Evolutionary conservation across 2,797 vertebrate genomes (phyloP).

Genomic region (Siniperca undulata): DNA sequence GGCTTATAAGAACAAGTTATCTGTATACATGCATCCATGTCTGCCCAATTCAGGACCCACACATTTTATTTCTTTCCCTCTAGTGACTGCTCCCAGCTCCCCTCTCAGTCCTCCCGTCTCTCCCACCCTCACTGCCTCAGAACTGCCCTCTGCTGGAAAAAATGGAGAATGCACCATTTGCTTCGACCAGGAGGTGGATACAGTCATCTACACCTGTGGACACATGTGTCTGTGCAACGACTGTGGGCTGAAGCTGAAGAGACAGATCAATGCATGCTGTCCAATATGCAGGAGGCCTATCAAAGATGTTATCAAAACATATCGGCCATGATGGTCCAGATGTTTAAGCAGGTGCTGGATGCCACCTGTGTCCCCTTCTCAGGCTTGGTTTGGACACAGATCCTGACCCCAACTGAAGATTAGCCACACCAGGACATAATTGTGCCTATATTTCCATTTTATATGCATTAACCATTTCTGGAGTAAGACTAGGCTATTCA

Average conservation of each 20-base stretch:
- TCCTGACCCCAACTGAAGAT: slow-evolving; percentile 49
- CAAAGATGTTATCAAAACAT: slow-evolving; percentile 99
- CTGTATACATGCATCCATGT: background rate
- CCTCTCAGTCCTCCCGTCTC: slow-evolving; percentile 94
- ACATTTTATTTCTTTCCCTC: slow-evolving; percentile 26
- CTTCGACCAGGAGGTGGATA: slow-evolving; percentile 98
- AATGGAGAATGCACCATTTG: slow-evolving; percentile 96
- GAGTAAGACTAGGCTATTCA: slow-evolving; percentile 34
- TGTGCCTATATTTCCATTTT: slow-evolving; percentile 73
- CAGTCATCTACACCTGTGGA: slow-evolving; percentile 98
- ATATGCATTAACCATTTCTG: slow-evolving; percentile 40
- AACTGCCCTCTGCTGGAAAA: slow-evolving; percentile 87
- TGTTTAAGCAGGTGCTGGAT: slow-evolving; percentile 31
- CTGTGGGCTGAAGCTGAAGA: slow-evolving; percentile 96
- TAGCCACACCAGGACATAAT: slow-evolving; percentile 60
- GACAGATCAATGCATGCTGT: slow-evolving; percentile 95
- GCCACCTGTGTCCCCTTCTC: slow-evolving; percentile 60
- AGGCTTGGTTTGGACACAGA: slow-evolving; percentile 64
- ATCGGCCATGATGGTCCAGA: slow-evolving; percentile 89
- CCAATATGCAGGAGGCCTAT: slow-evolving; percentile 97
- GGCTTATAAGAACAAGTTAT: background rate
- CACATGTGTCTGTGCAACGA: slow-evolving; percentile 99
- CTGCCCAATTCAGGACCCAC: slow-evolving; percentile 14
- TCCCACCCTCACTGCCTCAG: slow-evolving; percentile 86
- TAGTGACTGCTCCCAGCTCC: slow-evolving; percentile 98